These are phyloP conservation scores for Anastrepha obliqua DNA, from an alignment of 1,140 invertebrate genomes.

Conservation along the genomic window DNA sequence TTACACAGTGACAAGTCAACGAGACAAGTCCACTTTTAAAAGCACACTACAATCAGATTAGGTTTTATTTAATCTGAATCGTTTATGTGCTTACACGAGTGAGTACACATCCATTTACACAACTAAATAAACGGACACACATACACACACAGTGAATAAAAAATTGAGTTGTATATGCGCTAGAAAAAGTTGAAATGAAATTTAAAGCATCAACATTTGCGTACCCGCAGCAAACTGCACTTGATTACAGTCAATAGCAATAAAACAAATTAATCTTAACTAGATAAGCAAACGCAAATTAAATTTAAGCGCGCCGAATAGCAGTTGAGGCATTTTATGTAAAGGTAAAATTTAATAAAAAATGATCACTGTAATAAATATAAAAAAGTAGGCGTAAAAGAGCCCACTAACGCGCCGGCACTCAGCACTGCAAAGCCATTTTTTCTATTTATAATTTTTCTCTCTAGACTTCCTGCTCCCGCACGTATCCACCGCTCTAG, in stretches of 20 bases:
- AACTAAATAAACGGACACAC: neutral
- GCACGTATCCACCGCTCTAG: neutral
- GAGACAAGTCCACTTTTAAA: neutral
- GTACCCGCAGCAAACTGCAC: neutral
- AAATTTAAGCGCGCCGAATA: neutral
- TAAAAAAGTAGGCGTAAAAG: neutral
- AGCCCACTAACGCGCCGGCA: neutral
- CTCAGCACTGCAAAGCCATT: slow-evolving; percentile 9
- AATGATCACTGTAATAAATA: neutral
- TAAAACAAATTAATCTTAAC: neutral
- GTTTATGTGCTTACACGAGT: no score
- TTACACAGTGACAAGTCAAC: neutral
- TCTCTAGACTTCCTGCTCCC: neutral
- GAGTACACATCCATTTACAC: no score
- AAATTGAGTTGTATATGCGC: neutral
- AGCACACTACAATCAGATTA: neutral
- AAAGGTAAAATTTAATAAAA: neutral
- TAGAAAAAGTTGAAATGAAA: neutral
- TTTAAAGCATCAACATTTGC: neutral
- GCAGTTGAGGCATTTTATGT: neutral
- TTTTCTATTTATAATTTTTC: slow-evolving; percentile 18
- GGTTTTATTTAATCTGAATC: neutral
- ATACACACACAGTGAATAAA: neutral
- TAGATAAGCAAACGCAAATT: neutral
- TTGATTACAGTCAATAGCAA: neutral